These are phyloP conservation scores for Parambassis ranga DNA, from an alignment of 2,797 vertebrate genomes.

Conservation along the genomic window DNA sequence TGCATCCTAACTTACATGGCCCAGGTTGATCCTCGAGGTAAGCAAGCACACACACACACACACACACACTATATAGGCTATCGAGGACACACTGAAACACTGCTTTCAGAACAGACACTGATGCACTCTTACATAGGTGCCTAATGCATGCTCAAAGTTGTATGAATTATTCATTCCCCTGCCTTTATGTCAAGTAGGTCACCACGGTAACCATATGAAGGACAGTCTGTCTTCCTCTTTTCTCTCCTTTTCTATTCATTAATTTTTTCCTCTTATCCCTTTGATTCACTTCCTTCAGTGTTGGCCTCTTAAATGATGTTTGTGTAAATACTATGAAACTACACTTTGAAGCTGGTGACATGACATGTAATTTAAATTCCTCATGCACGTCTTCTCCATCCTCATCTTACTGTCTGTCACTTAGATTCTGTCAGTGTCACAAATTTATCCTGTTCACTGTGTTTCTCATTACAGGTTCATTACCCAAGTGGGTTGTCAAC, in stretches of 20 bases:
- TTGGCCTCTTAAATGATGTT: neutral
- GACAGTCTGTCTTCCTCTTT: conserved; percentile 16
- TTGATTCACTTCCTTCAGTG: neutral
- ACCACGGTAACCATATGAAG: conserved; percentile 64
- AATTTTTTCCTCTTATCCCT: neutral
- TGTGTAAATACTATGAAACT: conserved; percentile 10
- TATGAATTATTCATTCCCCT: conserved; percentile 62
- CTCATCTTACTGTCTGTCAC: neutral
- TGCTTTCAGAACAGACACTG: neutral
- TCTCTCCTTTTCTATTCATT: neutral
- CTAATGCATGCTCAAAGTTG: conserved; percentile 23
- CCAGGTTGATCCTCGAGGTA: conserved; percentile 95
- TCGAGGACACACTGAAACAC: neutral
- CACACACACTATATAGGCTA: no score
- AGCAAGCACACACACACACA: neutral
- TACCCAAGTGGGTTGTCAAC: conserved; percentile 98
- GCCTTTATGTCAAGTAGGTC: conserved; percentile 56
- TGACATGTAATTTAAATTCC: conserved; percentile 6
- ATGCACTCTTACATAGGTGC: conserved; percentile 12
- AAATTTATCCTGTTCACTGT: neutral
- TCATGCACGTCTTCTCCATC: neutral
- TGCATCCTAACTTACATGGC: conserved; percentile 93
- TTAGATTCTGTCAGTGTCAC: neutral
- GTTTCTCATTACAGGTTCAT: conserved; percentile 82
- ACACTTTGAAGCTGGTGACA: conserved; percentile 27